Percentiles rank a stretch among this genome's conserved stretches.
phyloP scores from a whole-genome alignment of 2,797 vertebrate species.

The Sebastes kiyomatsui region DNA sequence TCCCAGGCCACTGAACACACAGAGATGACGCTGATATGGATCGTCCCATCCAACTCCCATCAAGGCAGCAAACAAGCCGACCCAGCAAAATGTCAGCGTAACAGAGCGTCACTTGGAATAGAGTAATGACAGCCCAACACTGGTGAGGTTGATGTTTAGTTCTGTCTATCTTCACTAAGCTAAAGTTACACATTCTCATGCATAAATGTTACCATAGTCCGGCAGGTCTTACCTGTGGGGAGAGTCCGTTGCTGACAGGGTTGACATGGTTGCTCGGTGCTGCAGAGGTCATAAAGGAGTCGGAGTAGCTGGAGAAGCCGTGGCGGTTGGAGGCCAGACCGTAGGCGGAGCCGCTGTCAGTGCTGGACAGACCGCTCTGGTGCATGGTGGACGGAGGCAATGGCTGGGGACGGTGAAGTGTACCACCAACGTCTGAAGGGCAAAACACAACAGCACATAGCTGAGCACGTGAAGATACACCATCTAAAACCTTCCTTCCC shows the following conservation, averaged over 20 bases:
- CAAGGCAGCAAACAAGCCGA: background rate
- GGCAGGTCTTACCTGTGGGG: constrained; percentile 88
- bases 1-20: background rate
- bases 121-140: background rate
- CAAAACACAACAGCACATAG: constrained; percentile 1
- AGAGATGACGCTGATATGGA: background rate
- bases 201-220: background rate
- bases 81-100: background rate
- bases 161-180: background rate
- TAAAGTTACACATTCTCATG: background rate
- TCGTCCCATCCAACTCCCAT: background rate
- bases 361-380: constrained; percentile 86
- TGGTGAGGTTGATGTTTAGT: background rate
- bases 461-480: background rate
- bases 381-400: constrained; percentile 95
- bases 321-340: constrained; percentile 88
- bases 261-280: constrained; percentile 93
- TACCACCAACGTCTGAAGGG: constrained; percentile 86
- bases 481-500: background rate
- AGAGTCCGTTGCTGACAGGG: constrained; percentile 92
- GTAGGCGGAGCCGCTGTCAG: constrained; percentile 86
- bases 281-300: constrained; percentile 92
- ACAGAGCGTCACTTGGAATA: background rate
- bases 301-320: constrained; percentile 94
- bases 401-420: constrained; percentile 94